Base-by-base conservation (phyloP, 2,797 vertebrate genomes). In the Gephyroberyx darwinii region DNA sequence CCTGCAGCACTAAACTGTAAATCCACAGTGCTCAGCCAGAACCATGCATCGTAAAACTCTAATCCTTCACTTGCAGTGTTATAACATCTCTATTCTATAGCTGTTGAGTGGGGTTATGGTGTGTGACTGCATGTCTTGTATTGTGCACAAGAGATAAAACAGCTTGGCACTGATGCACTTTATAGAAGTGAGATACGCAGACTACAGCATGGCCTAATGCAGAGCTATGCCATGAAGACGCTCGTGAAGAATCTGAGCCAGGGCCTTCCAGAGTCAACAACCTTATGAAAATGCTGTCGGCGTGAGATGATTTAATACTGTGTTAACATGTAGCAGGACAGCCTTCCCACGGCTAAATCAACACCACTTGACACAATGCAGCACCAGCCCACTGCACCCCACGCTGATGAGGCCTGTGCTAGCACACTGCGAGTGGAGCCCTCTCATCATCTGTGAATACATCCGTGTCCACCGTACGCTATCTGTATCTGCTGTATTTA, bases 271-370 rank as follows among this genome's bases (percentile, higher is more conserved):
- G 77, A 77, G 77, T 85, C 77, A 86, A 89, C 80, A 81, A 61
- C 53, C 64, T 63, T 88, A 81, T 84, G 83, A 88, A 87, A 88
- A 89, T 89, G 83, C 78, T 82, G 75, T 84, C 54, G 31, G 71
- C 81, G 41, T 51, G 64, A 86, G 39, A 77, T 75, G 68, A 88
- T 81, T 88, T 86, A 79, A 90, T 80, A 84, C 67, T 74, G 86
- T 81, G 85, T 81, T 89, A 89, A 91, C 83, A 91, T 81, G 69
- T 79, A 85, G 70, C 72, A 80, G 67, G 64, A 61, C 72, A 71
- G 72, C 70, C 39, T 76, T 79, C 75, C 80, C 64, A 74, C n/a
- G 69, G 85, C 81, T 87, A 83, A 30, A 73, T 55, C 86, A 92
- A 90, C 82, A 88, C 31, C 43, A 43, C 66, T 74, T 67, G 65